These are phyloP conservation scores for Lasioglossum calceatum DNA, from an alignment of 2,888 invertebrate genomes.

Conservation along the genomic window DNA sequence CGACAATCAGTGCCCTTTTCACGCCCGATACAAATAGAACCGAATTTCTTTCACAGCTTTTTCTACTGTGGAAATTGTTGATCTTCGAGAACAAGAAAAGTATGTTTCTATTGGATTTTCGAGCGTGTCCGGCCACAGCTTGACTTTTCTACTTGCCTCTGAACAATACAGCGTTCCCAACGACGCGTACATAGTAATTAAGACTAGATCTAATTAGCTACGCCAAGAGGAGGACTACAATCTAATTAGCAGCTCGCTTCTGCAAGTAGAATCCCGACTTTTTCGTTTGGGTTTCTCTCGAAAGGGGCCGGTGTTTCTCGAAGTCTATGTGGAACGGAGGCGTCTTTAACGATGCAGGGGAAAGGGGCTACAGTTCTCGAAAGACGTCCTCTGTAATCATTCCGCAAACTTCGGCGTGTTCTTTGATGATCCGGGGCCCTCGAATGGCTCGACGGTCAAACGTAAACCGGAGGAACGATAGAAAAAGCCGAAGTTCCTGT, in stretches of 20 bases:
- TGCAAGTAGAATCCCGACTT: background rate
- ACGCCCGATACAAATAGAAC: background rate
- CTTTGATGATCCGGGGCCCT: background rate
- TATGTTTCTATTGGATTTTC: background rate
- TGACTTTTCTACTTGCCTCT: background rate
- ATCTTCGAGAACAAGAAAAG: background rate
- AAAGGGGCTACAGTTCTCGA: background rate
- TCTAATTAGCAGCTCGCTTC: background rate
- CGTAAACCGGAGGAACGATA: slow-evolving; percentile 1
- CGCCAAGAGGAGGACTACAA: background rate
- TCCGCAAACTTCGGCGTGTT: slow-evolving; percentile 18
- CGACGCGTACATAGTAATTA: background rate
- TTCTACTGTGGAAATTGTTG: background rate
- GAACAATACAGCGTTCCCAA: background rate
- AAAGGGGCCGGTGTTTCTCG: background rate
- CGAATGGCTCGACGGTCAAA: slow-evolving; percentile 16
- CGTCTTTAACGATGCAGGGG: background rate
- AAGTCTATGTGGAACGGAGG: background rate
- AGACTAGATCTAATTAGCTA: background rate
- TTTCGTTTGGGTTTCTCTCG: background rate
- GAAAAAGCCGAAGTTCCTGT: background rate
- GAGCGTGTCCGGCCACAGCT: background rate
- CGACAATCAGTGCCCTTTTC: background rate
- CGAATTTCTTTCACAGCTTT: background rate
- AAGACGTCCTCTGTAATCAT: background rate